Evolutionary conservation across 1,140 invertebrate species (phyloP), one percentile per base, ranked within the genome.

Genomic region (Drosophila lacteicornis): DNA sequence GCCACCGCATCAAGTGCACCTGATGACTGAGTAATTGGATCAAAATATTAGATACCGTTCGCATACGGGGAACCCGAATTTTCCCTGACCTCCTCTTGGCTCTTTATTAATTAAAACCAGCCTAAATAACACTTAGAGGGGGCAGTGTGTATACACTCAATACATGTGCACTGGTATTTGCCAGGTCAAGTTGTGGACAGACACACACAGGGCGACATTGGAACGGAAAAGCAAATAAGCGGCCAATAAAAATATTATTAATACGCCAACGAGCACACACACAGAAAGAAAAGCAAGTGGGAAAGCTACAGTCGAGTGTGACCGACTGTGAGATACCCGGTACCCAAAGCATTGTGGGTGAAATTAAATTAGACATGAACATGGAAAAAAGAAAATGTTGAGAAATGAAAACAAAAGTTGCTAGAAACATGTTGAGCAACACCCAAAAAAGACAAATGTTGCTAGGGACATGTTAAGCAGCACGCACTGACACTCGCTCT

Each of bases 211-310:
- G 49, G 36, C 43, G 33, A 36, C 33, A 36, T 11, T 51, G 51
- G 9, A 2, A 11, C 46, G 30, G 25, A 19, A 80, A 87, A 77
- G 80, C 85, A 90, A 88, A 88, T 84, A 90, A 79, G 81, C 78
- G 84, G 69, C 69, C 78, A 90, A 85, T 88, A 88, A 90, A 88
- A 88, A 75, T 90, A 88, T 88, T 88, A 90, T 84, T 88, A 88
- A 70, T 90, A 88, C 70, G 80, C 84, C 77, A 80, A 59, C 77
- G 61, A 65, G 53, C 22, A 12, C 56, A 67, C 27, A 75, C 77
- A 82, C 65, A 75, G 36, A 15, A 30, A 45, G 47, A 30, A 45
- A 67, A 36, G 0, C 22, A 25, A 25, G 22, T 25, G 22, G 22
- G 22, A 25, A 25, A 25, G 22, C 22, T 25, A 25, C 22, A 3